phyloP scores from a whole-genome alignment of 1,140 invertebrate genomes.

The Cotesia vestalis region DNA sequence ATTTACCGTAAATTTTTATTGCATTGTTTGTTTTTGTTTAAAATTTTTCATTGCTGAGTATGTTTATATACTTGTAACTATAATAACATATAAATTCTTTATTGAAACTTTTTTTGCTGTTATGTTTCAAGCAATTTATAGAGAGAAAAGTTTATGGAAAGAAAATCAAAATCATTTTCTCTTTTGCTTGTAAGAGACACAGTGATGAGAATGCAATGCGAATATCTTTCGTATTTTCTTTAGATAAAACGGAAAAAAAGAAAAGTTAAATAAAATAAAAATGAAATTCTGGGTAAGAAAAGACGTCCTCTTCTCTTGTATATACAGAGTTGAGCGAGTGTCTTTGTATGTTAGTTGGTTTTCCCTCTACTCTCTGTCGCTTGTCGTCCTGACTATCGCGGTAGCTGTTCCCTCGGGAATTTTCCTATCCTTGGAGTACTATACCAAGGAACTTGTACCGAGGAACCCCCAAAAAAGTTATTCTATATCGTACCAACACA shows the following conservation, averaged over 20 bases:
- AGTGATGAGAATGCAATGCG: conserved; percentile 14
- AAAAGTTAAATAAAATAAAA: conserved; percentile 3
- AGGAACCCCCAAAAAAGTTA: conserved; percentile 11
- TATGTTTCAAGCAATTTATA: not conserved
- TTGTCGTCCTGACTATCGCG: conserved; percentile 9
- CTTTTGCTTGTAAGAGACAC: not conserved
- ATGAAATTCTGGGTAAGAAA: conserved; percentile 2
- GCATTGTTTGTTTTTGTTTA: too few species aligned
- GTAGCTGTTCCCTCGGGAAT: conserved; percentile 13
- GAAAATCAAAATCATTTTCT: not conserved
- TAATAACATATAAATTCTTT: too few species aligned
- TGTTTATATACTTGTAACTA: too few species aligned
- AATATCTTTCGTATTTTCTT: conserved; percentile 4
- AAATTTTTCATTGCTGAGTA: too few species aligned
- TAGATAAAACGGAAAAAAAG: not conserved
- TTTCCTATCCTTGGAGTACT: not conserved
- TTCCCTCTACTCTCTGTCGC: conserved; percentile 10
- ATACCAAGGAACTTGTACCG: not conserved
- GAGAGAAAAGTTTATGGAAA: not conserved
- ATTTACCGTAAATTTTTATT: too few species aligned
- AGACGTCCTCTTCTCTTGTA: conserved; percentile 6
- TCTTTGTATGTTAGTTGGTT: not conserved
- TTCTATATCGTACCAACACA: conserved; percentile 3
- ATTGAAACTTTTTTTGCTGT: too few species aligned
- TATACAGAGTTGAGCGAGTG: conserved; percentile 6